Base-by-base conservation (phyloP, 92 coral and sea anemone genomes). In the Porites evermanni region DNA sequence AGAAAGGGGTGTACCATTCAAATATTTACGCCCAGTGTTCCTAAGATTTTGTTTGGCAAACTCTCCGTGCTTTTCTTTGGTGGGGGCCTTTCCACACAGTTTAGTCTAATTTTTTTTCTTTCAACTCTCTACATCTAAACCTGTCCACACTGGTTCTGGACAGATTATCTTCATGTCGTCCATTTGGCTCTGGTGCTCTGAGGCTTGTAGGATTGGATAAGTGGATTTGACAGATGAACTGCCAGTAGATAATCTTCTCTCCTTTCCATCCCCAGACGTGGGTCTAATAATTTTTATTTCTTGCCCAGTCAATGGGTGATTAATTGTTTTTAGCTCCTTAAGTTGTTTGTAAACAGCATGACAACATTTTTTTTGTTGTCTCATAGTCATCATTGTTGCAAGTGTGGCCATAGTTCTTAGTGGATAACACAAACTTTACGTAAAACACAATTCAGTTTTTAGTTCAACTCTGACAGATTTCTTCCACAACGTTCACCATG, bases 11-110 rank as follows among this genome's bases (percentile, higher is more conserved):
- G 88, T 72, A n/a, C 74, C 75, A 79, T 77, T 19, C 86, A 87
- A 72, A 74, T 83, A 69, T 77, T 87, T 17, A 91, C 91, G 73
- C 83, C 69, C 64, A 82, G 84, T 53, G 69, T 87, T 67, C 70
- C 83, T 91, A 75, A 91, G 71, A 63, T 91, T 82, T 53, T 80
- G 84, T 72, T 79, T 87, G 18, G 91, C 93, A 80, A 90, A 90
- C 38, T 90, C 91, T 75, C 90, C 56, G 64, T 81, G 79, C 65
- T 87, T 87, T 50, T 79, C 85, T 79, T 87, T 79, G 79, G 79
- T 78, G 90, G 90, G 70, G 73, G 16, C 65, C 71, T 79, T 86
- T 64, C 84, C 86, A 82, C 72, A 44, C 79, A 86, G 81, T 18
- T 66, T 52, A 29, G 32, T 24, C 16, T 72, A 24, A 72, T 17